These are phyloP conservation scores for Sula dactylatra DNA, from an alignment of 2,113 vertebrate species.

Conservation along the genomic window DNA sequence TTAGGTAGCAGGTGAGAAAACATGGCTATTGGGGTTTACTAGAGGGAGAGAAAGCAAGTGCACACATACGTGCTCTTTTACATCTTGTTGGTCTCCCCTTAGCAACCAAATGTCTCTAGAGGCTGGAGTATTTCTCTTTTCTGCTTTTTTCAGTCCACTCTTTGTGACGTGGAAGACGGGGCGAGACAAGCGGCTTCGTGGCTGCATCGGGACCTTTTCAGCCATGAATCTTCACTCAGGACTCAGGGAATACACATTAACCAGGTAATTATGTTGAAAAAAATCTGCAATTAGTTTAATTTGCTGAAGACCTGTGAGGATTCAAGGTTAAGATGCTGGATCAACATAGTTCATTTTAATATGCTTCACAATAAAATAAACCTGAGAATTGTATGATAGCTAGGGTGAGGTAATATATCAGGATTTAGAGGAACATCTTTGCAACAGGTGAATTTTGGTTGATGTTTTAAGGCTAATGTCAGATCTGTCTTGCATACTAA, in stretches of 20 bases:
- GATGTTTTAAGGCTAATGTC: neutral
- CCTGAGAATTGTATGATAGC: neutral
- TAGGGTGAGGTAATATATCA: neutral
- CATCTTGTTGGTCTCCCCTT: neutral
- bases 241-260: constrained; percentile 89
- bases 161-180: constrained; percentile 90
- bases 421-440: neutral
- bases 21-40: neutral
- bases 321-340: neutral
- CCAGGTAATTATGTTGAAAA: constrained; percentile 73
- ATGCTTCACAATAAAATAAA: neutral
- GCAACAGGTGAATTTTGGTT: neutral
- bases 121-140: constrained; percentile 53
- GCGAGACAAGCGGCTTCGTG: constrained; percentile 84
- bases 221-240: constrained; percentile 89
- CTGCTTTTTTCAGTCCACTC: constrained; percentile 78
- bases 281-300: neutral
- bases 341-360: neutral
- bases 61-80: fast-evolving
- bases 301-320: neutral
- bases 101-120: neutral
- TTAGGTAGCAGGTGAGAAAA: neutral
- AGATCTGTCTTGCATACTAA: neutral
- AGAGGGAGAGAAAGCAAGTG: neutral
- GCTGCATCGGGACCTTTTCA: constrained; percentile 86